Conservation (phyloP, 2,888 invertebrate species). For the Drosophila prostipennis region DNA sequence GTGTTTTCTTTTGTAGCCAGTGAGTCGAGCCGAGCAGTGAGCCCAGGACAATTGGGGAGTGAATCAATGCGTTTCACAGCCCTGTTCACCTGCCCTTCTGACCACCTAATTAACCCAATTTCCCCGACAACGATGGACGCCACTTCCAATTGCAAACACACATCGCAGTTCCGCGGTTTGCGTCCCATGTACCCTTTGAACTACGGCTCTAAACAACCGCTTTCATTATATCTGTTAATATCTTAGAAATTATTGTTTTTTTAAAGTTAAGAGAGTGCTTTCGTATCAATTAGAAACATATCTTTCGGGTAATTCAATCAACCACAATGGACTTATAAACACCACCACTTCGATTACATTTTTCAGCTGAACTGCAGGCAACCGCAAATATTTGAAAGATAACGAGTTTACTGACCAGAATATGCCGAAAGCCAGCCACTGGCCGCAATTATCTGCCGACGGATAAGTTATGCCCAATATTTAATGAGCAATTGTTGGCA, state of each 20-base stretch:
- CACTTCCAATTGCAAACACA: not conserved
- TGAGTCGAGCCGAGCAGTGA: not conserved
- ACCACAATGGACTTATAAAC: not conserved
- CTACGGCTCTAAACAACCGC: not conserved
- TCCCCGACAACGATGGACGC: not conserved
- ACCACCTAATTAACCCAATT: slow-evolving; percentile 39
- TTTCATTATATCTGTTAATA: too few relatives aligned
- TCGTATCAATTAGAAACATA: too few relatives aligned
- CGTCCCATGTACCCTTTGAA: not conserved
- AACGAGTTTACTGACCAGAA: slow-evolving; percentile 8
- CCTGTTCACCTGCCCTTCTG: not conserved
- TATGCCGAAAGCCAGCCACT: not conserved
- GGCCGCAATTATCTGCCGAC: slow-evolving; percentile 7
- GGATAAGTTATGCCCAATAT: slow-evolving; percentile 11
- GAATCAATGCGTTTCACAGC: slow-evolving; percentile 1
- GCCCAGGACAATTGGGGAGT: not conserved
- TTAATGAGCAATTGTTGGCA: slow-evolving; percentile 17
- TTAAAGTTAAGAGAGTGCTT: too few relatives aligned
- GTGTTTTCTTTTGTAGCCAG: not conserved
- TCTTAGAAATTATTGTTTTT: too few relatives aligned
- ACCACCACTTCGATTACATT: not conserved
- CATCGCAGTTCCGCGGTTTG: slow-evolving; percentile 2
- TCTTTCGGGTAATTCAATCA: not conserved
- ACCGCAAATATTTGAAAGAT: not conserved
- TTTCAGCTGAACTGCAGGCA: not conserved